A percentile compares a stretch with the other conserved stretches of the same genome.
Evolutionary conservation across 23 tunicate species (phyloP).

Genomic region (Styela plicata): DNA sequence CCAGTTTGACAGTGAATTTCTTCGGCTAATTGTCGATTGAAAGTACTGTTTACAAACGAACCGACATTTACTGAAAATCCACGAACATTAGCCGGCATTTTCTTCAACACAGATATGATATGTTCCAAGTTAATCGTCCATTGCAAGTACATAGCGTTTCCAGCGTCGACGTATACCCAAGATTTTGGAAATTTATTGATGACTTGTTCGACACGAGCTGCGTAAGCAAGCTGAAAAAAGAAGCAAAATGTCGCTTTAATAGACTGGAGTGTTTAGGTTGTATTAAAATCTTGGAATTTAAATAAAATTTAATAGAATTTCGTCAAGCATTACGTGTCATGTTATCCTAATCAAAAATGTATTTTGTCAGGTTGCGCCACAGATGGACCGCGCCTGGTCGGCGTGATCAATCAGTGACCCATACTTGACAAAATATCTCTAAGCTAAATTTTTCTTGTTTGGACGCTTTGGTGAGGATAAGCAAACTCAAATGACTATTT

Average conservation of each 20-base stretch:
- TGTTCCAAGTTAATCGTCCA: slow-evolving; percentile 95
- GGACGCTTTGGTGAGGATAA: too few relatives aligned
- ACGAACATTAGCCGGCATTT: slow-evolving; percentile 81
- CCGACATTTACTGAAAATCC: slow-evolving; percentile 98
- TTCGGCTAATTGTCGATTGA: slow-evolving; percentile 72
- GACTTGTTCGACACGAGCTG: slow-evolving; percentile 60
- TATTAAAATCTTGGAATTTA: too few relatives aligned
- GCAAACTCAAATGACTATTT: too few relatives aligned
- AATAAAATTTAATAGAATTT: too few relatives aligned
- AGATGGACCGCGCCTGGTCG: too few relatives aligned
- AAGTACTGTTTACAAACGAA: slow-evolving; percentile 92
- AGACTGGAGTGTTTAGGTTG: too few relatives aligned
- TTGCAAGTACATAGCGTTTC: slow-evolving; percentile 98
- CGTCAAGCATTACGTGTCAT: too few relatives aligned
- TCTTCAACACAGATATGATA: slow-evolving; percentile 68
- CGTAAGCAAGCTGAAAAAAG: slow-evolving; percentile 57
- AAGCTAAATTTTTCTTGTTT: too few relatives aligned
- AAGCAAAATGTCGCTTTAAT: neutral
- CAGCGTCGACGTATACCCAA: slow-evolving; percentile 98
- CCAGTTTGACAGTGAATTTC: slow-evolving; percentile 96
- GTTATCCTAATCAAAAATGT: too few relatives aligned
- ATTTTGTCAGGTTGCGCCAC: too few relatives aligned
- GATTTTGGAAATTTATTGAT: slow-evolving; percentile 59
- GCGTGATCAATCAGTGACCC: too few relatives aligned
- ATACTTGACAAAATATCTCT: too few relatives aligned